Evolutionary conservation across 2,113 vertebrate species (phyloP).

Genomic region (Psophia crepitans): DNA sequence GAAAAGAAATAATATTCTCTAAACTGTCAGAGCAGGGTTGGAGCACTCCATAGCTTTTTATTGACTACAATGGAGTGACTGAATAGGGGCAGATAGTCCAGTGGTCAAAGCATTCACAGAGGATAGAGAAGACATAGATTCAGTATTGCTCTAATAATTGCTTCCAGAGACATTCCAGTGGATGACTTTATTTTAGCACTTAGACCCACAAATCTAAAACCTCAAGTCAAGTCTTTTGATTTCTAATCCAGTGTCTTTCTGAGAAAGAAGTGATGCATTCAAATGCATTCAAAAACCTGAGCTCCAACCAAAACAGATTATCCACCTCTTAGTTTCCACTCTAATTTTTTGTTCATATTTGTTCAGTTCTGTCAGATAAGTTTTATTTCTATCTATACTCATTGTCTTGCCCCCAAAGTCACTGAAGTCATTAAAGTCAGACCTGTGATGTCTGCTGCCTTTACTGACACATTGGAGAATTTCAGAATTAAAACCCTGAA

Average conservation of each 20-base stretch:
- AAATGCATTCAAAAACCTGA: background rate
- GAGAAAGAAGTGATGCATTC: background rate
- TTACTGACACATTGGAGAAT: background rate
- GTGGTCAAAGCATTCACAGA: background rate
- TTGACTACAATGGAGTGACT: background rate
- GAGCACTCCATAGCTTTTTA: background rate
- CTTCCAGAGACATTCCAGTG: background rate
- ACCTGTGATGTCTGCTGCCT: background rate
- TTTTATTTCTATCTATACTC: background rate
- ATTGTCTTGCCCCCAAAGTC: background rate
- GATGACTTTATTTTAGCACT: background rate
- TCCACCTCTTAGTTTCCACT: background rate
- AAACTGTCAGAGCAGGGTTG: background rate
- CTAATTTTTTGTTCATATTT: background rate
- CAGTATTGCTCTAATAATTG: background rate
- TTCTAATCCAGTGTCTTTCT: background rate
- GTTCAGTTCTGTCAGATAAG: background rate
- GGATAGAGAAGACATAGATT: background rate
- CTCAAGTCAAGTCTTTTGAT: background rate
- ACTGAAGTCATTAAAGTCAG: background rate
- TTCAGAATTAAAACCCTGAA: background rate
- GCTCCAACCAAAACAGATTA: background rate
- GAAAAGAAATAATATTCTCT: background rate
- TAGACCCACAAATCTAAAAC: background rate
- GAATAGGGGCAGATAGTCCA: background rate